Evolutionary conservation across 1,140 invertebrate genomes (phyloP).

Genomic region (Trichonephila inaurata): DNA sequence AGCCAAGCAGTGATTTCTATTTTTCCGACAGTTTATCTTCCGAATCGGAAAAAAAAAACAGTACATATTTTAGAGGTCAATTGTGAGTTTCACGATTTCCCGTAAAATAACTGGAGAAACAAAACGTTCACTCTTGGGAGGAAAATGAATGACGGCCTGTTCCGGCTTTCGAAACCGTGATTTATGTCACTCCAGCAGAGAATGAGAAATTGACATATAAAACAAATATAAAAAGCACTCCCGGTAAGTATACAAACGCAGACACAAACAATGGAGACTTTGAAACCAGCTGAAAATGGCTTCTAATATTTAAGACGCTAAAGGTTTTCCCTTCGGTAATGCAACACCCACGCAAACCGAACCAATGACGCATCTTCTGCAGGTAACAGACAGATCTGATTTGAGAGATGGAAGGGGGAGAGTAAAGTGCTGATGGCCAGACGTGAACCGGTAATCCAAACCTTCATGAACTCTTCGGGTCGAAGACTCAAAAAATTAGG

Average conservation of each 20-base stretch:
- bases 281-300: neutral
- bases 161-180: constrained; percentile 53
- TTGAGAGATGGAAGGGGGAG: neutral
- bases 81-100: constrained; percentile 41
- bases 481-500: neutral
- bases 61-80: constrained; percentile 41
- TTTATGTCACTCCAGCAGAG: constrained; percentile 14
- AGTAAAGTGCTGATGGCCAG: neutral
- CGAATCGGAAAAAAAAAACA: neutral
- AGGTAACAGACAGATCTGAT: neutral
- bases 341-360: neutral
- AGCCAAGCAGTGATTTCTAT: neutral
- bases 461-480: neutral
- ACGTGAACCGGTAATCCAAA: neutral
- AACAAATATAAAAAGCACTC: neutral
- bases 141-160: constrained; percentile 45
- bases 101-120: constrained; percentile 16
- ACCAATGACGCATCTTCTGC: neutral
- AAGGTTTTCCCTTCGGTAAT: constrained; percentile 9
- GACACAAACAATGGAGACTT: constrained; percentile 22
- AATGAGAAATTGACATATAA: neutral
- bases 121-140: constrained; percentile 36
- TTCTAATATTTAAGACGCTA: neutral
- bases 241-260: neutral
- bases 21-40: neutral